phyloP scores from a whole-genome alignment of 2,888 invertebrate genomes.

The Ophonus ardosiacus region DNA sequence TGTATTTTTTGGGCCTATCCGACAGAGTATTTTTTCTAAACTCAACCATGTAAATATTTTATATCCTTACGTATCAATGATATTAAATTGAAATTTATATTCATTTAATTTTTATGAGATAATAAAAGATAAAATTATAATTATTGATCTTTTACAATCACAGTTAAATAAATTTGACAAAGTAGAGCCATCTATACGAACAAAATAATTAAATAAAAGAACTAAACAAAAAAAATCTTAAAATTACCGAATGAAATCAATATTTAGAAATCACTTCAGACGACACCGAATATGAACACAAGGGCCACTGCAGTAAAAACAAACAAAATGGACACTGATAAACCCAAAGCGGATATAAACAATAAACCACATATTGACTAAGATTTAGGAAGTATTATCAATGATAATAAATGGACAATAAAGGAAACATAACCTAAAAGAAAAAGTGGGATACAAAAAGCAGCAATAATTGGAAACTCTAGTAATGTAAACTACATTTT shows the following conservation, averaged over 20 bases:
- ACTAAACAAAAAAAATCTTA: not conserved
- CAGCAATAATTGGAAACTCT: not conserved
- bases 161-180: not conserved
- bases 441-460: not conserved
- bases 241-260: too few species aligned
- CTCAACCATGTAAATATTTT: too few species aligned
- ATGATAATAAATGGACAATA: not conserved
- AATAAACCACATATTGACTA: not conserved
- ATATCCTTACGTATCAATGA: too few species aligned
- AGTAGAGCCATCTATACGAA: not conserved
- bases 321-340: not conserved
- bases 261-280: too few species aligned
- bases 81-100: too few species aligned
- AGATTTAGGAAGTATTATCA: not conserved
- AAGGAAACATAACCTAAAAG: not conserved
- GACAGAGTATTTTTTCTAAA: too few species aligned
- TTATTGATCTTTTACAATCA: not conserved
- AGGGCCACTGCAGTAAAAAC: not conserved
- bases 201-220: not conserved
- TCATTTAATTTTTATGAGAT: too few species aligned
- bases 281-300: too few species aligned
- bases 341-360: not conserved
- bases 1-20: too few species aligned
- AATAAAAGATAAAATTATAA: not conserved
- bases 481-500: not conserved